Conservation (phyloP, 1,140 invertebrate species). For the Drosophila varians region DNA sequence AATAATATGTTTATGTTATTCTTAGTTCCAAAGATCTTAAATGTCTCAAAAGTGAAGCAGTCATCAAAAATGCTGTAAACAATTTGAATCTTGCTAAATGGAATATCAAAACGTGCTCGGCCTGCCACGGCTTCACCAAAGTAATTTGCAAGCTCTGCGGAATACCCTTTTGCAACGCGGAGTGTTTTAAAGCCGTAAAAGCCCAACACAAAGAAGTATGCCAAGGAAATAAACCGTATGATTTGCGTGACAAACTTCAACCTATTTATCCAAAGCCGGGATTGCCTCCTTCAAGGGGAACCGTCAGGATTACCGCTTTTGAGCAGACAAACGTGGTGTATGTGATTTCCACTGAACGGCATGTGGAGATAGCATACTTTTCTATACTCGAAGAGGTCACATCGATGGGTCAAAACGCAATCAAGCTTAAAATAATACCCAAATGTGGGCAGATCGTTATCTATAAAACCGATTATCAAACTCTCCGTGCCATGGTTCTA, state of each 20-base stretch:
- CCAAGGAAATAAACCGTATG: background rate
- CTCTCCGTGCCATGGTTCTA: constrained; percentile 62
- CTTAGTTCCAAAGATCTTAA: background rate
- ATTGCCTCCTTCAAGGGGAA: constrained; percentile 38
- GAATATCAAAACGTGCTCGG: constrained; percentile 7
- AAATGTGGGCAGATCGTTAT: constrained; percentile 62
- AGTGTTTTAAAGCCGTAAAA: constrained; percentile 30
- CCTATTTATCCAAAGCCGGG: background rate
- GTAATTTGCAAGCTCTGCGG: constrained; percentile 40
- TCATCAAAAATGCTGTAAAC: background rate
- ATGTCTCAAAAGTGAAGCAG: background rate
- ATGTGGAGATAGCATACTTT: constrained; percentile 53
- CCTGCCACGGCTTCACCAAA: constrained; percentile 40
- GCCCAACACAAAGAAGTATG: constrained; percentile 33
- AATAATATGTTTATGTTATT: background rate
- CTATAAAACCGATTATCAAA: constrained; percentile 31
- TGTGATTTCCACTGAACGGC: constrained; percentile 48
- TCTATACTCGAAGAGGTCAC: constrained; percentile 37
- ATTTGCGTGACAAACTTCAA: background rate
- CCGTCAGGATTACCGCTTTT: constrained; percentile 66
- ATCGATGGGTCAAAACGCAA: constrained; percentile 16
- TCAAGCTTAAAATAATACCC: constrained; percentile 34
- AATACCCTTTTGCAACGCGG: constrained; percentile 50
- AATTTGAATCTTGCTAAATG: background rate
- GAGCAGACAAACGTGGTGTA: constrained; percentile 69